Conservation (phyloP, 1,140 invertebrate species). For the Drosophila sechellia region DNA sequence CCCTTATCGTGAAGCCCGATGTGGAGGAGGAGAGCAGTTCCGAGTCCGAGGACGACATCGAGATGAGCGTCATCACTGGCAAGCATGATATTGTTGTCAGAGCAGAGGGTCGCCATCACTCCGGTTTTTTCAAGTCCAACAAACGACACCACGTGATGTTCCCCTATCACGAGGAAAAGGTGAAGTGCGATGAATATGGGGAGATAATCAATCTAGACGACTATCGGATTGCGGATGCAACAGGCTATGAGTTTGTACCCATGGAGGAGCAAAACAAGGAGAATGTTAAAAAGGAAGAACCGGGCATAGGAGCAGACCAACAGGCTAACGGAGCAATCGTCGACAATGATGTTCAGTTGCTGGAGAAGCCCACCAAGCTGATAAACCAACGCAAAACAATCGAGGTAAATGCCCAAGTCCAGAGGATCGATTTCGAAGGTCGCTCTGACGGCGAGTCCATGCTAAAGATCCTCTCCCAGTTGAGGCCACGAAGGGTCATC, state of each 20-base stretch:
- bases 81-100: slow-evolving; percentile 96
- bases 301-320: slow-evolving; percentile 85
- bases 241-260: slow-evolving; percentile 66
- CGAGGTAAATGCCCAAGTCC: slow-evolving; percentile 93
- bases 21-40: slow-evolving; percentile 82
- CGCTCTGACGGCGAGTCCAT: slow-evolving; percentile 98
- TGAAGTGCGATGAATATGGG: slow-evolving; percentile 97
- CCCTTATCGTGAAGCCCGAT: slow-evolving; percentile 80
- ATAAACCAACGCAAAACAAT: slow-evolving; percentile 91
- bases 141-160: slow-evolving; percentile 99
- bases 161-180: slow-evolving; percentile 95
- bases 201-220: slow-evolving; percentile 97
- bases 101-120: slow-evolving; percentile 88
- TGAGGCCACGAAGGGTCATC: slow-evolving; percentile 93
- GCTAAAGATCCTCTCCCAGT: slow-evolving; percentile 94
- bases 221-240: slow-evolving; percentile 91
- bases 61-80: slow-evolving; percentile 91
- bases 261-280: slow-evolving; percentile 91
- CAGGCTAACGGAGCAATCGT: slow-evolving; percentile 88
- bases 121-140: slow-evolving; percentile 95
- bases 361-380: slow-evolving; percentile 96
- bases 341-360: slow-evolving; percentile 79
- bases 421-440: slow-evolving; percentile 99
- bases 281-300: slow-evolving; percentile 85
- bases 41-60: slow-evolving; percentile 92